Base-by-base conservation (phyloP, 2,113 vertebrate genomes). In the Microtus pennsylvanicus region DNA sequence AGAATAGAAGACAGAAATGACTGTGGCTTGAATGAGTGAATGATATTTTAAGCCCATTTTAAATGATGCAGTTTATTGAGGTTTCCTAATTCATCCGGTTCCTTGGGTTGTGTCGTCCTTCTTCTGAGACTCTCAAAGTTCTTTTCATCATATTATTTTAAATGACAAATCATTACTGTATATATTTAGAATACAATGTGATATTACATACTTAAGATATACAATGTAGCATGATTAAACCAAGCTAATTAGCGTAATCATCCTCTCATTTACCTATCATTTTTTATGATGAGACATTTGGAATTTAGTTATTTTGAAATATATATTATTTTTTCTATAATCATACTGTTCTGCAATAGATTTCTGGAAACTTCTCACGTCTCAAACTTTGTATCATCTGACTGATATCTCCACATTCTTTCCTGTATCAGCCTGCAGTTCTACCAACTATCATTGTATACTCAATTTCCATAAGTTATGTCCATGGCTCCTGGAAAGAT, bases 221-320 rank as follows among this genome's bases (percentile, higher is more conserved):
- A 58, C 30, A 96, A 45, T 74, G 38, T 65, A 28, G 16, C 33
- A 75, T 91, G 55, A 74, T 74, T 90, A 42, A 91, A 91, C 67
- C 45, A 61, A 75, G 10, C 67, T 35, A 86, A 95, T 87, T 93
- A 87, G 26, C 72, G 33, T 80, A 42, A 52, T 6, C 4, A 78
- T 50, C 10, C 75, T 30, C 28, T 87, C 21, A 93, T 72, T 93
- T 90, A 87, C 7, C 28, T 80, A 72, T 80, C 45, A 55, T 65
- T 90, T 89, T 78, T 78, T 85, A 61, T 85, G 38, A 74, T 89
- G 30, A 89, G 61, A 67, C 45, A 74, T 81, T 89, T 81, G n/a
- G 63, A 90, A 94, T 93, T 61, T 87, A 52, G 26, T 17, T 65
- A 90, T 80, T 67, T 90, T 80, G 16, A 87, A 87, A 85, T 72